These are phyloP conservation scores for Cyrtodaria siliqua DNA, from an alignment of 2,888 invertebrate species.

Conservation along the genomic window DNA sequence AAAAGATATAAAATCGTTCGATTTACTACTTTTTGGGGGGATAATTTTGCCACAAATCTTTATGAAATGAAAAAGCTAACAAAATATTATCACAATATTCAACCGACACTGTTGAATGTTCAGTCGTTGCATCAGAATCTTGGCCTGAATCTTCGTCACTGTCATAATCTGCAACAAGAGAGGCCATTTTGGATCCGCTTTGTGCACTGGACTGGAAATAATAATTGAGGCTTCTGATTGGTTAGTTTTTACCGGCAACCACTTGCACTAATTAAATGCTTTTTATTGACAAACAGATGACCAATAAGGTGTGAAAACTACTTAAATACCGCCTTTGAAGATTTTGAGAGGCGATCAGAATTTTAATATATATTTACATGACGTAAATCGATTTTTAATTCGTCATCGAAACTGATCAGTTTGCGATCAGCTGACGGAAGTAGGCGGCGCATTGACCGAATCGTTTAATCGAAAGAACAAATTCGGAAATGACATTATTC, in stretches of 20 bases:
- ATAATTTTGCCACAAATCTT: too few relatives aligned
- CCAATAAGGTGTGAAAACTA: not conserved
- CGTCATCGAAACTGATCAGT: conserved; percentile 60
- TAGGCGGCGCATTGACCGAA: conserved; percentile 73
- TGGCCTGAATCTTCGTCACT: conserved; percentile 75
- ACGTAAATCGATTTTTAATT: conserved; percentile 7
- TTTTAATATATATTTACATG: too few relatives aligned
- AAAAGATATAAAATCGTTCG: too few relatives aligned
- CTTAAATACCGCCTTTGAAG: too few relatives aligned
- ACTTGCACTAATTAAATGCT: conserved; percentile 4
- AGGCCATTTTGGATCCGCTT: conserved; percentile 75
- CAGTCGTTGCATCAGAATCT: not conserved
- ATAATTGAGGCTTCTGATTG: conserved; percentile 65
- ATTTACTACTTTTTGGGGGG: too few relatives aligned
- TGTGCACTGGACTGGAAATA: conserved; percentile 27
- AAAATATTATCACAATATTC: too few relatives aligned
- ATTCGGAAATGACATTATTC: conserved; percentile 16
- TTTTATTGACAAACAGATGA: not conserved
- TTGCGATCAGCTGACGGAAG: conserved; percentile 83
- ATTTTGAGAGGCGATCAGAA: too few relatives aligned
- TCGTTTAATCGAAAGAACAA: conserved; percentile 23
- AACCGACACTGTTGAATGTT: conserved; percentile 35
- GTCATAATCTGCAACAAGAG: conserved; percentile 84
- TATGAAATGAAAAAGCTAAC: too few relatives aligned
- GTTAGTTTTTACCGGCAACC: conserved; percentile 69